Evolutionary conservation across 2,113 vertebrate species (phyloP), one percentile per base, ranked within the genome.

Genomic region (Hydrochoerus hydrochaeris): DNA sequence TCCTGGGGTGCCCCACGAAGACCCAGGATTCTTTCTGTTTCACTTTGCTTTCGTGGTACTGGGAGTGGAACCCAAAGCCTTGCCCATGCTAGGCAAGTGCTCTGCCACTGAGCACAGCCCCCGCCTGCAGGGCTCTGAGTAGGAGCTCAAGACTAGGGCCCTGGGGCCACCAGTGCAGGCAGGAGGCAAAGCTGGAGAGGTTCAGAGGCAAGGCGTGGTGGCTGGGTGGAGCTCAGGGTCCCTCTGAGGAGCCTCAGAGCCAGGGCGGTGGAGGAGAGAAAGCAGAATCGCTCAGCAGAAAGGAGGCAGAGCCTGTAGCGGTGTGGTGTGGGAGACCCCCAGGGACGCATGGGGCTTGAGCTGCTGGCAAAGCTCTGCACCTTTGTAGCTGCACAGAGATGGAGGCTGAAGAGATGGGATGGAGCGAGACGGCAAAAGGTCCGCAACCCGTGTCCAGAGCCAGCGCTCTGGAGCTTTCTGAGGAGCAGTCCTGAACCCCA

Each of bases 291-390:
- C 16, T 9, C 20, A 44, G 26, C 0, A 26, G 32, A 12, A 46
- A 63, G 32, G n/a, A 28, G 11, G 1, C 44, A 11, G 10, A 5
- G 6, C 13, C 7, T 0, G 0, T 0, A 2, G 16, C 5, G 2
- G 12, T n/a, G n/a, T n/a, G n/a, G n/a, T 0, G 1, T 1, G 3
- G 0, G 62, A 26, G 38, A 10, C 4, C 0, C 46, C 4, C 4
- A 2, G 17, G 13, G 6, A 5, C 4, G 30, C 2, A 0, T 7
- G 54, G 35, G 46, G 8, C 26, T 13, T 2, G 26, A 8, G 30
- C 8, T 24, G 35, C 89, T 67, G 38, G 41, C 13, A 20, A 12
- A 54, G 11, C 24, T 12, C n/a, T n/a, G n/a, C n/a, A 20, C 86
- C 20, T 0, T 24, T 35, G 12, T 30, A 35, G 26, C 58, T 35